Evolutionary conservation across 1,140 invertebrate species (phyloP), one percentile per base, ranked within the genome.

Genomic region (Lepidurus packardi): DNA sequence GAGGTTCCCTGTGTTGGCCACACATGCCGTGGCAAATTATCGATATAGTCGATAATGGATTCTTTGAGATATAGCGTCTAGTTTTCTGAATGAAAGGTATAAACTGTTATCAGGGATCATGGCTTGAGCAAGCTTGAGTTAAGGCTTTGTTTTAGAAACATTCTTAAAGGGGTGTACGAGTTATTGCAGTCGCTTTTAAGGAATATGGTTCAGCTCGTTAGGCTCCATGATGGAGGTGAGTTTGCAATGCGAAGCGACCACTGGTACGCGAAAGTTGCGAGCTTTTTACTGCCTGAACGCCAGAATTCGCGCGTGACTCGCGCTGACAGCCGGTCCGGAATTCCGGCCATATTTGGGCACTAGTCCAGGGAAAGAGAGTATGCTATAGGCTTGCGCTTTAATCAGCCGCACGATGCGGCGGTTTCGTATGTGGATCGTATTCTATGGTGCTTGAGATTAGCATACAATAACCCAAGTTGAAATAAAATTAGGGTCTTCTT

Each of bases 401-500:
- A 65, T 65, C 53, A 65, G 53, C 53, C 21, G 53, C 21, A 16
- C 13, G 53, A 16, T 65, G 53, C 53, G 53, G 53, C 13, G 53
- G 16, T 65, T 65, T 65, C 53, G 13, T 65, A 65, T 65, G 53
- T 65, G 53, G 16, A 65, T 65, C 53, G 53, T 13, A 65, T 65
- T 65, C 53, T 65, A 65, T 7, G 16, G 16, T 65, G 21, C 21
- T 10, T 47, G 53, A 65, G 53, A 65, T 65, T 65, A 65, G 53
- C 53, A 65, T 65, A 65, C 53, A 65, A 65, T 65, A 21, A 34
- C 53, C 53, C 16, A 1, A 65, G 53, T 7, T 65, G 53, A 65
- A 65, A 65, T 65, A 65, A 65, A 65, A 65, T 65, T 65, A 65
- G 53, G 53, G 53, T 65, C 53, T 65, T 65, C 53, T 65, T 65